These are phyloP conservation scores for Ephydatia muelleri DNA, from an alignment of 37 sponge, comb jelly and placozoan species.

Conservation along the genomic window DNA sequence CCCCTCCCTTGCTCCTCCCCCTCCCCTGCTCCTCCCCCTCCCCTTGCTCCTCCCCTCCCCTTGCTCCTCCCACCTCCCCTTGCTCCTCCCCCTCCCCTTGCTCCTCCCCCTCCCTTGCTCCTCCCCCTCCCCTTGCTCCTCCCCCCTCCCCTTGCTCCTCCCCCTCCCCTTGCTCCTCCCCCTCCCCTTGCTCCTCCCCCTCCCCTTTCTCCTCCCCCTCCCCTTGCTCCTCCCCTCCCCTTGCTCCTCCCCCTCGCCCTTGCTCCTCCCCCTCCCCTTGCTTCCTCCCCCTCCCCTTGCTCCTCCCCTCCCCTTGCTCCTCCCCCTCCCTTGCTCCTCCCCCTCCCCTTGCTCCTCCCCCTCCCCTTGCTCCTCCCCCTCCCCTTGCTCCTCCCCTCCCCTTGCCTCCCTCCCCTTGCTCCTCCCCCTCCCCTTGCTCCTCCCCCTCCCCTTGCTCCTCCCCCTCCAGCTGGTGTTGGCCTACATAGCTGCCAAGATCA, in stretches of 20 bases:
- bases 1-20: background rate
- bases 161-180: background rate
- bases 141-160: constrained; percentile 1
- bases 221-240: background rate
- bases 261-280: background rate
- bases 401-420: background rate
- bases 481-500: constrained; percentile 5
- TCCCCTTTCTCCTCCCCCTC: background rate
- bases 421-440: too few species aligned
- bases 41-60: background rate
- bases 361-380: background rate
- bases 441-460: background rate
- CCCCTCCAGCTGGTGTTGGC: constrained; percentile 20
- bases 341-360: background rate
- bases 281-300: background rate
- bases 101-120: background rate
- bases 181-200: background rate
- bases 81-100: background rate
- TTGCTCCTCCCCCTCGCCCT: background rate
- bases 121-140: background rate
- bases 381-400: background rate
- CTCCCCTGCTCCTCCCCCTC: background rate
- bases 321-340: background rate
- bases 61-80: background rate
- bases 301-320: background rate